Evolutionary conservation across 2,797 vertebrate species (phyloP).

Genomic region (Gymnoscopelus microlampas): DNA sequence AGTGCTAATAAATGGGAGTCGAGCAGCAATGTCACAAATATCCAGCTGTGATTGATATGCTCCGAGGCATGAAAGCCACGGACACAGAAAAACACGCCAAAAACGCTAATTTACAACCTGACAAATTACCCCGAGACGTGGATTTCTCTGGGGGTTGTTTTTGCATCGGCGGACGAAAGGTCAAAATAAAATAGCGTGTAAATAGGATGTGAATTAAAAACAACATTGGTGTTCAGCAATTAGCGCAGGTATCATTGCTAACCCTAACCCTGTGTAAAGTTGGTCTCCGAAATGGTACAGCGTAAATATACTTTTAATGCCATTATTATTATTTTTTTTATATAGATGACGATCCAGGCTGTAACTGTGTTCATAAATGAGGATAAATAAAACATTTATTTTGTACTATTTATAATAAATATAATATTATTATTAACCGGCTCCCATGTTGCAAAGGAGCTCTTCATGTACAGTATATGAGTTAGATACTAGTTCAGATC

Average conservation of each 20-base stretch:
- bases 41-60: conserved; percentile 51
- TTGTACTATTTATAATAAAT: too few species aligned
- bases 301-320: too few species aligned
- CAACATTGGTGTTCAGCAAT: too few species aligned
- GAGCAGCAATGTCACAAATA: conserved; percentile 53
- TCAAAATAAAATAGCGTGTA: not conserved
- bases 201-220: conserved; percentile 1
- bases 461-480: too few species aligned
- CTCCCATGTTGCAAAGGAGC: too few species aligned
- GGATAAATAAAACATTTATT: too few species aligned
- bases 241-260: too few species aligned
- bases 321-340: too few species aligned
- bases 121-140: conserved; percentile 1
- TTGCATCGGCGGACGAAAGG: not conserved
- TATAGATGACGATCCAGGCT: not conserved
- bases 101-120: conserved; percentile 6
- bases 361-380: not conserved
- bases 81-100: conserved; percentile 6
- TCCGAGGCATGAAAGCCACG: not conserved
- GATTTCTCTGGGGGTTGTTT: not conserved
- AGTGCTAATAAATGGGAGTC: conserved; percentile 53
- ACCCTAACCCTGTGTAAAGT: too few species aligned
- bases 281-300: too few species aligned
- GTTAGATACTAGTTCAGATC: too few species aligned
- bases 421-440: too few species aligned